Conservation (phyloP, 2,888 invertebrate species). For the Xanthia icteritia region DNA sequence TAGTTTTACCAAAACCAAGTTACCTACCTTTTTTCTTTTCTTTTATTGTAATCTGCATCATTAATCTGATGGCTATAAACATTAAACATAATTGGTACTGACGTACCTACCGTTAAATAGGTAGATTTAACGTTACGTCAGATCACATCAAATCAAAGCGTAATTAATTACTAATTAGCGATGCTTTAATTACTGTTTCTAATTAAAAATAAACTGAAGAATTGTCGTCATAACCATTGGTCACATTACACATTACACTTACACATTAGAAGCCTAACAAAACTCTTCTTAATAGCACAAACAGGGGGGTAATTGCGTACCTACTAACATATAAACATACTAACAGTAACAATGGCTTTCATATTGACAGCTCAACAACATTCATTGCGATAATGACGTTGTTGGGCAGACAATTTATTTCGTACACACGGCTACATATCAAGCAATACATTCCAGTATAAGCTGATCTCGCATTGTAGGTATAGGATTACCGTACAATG, state of each 20-base stretch:
- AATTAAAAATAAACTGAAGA: slow-evolving; percentile 2
- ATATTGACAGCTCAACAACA: too few species aligned
- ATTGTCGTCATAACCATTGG: not conserved
- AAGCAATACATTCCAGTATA: too few species aligned
- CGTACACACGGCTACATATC: too few species aligned
- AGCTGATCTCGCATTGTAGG: too few species aligned
- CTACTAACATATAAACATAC: too few species aligned
- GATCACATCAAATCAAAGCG: not conserved
- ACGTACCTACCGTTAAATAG: not conserved
- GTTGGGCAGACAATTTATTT: too few species aligned
- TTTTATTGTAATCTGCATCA: not conserved
- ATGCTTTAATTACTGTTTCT: slow-evolving; percentile 12
- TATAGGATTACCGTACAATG: too few species aligned
- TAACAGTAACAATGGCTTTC: too few species aligned
- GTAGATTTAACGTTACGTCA: slow-evolving; percentile 2
- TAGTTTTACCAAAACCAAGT: not conserved
- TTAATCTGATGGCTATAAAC: too few species aligned
- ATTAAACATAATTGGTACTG: too few species aligned
- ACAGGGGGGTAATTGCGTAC: too few species aligned
- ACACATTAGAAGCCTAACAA: not conserved
- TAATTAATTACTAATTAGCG: slow-evolving; percentile 13
- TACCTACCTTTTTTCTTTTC: not conserved
- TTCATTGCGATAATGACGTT: too few species aligned
- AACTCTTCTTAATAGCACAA: not conserved
- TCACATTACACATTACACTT: not conserved